A percentile compares a stretch with the other conserved stretches of the same genome.
These are phyloP conservation scores for Petrophora chlorosata DNA, from an alignment of 2,888 invertebrate species.

Conservation along the genomic window DNA sequence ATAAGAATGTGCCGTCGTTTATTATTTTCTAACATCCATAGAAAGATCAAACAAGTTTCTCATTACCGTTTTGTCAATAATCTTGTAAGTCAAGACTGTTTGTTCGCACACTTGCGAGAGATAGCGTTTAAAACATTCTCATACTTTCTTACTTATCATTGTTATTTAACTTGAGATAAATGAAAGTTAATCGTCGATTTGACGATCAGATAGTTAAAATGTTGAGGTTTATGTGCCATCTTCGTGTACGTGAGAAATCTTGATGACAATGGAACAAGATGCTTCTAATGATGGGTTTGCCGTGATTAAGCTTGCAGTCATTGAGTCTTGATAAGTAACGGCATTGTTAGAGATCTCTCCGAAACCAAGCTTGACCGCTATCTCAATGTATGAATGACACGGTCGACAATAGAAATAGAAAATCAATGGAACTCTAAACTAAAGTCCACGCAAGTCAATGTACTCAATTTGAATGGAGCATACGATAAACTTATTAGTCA, in stretches of 20 bases:
- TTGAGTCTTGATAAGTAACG: not conserved
- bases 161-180: conserved; percentile 33
- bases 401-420: no score
- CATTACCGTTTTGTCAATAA: conserved; percentile 29
- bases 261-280: conserved; percentile 2
- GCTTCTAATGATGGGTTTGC: not conserved
- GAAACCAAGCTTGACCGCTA: no score
- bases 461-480: no score
- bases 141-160: conserved; percentile 38
- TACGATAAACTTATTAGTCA: no score
- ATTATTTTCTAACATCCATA: conserved; percentile 1
- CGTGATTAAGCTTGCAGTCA: not conserved
- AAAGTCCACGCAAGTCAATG: no score
- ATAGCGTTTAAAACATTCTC: conserved; percentile 25
- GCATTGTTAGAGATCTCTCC: no score
- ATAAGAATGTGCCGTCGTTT: not conserved
- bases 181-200: conserved; percentile 37
- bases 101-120: conserved; percentile 25
- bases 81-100: conserved; percentile 29
- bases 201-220: conserved; percentile 26
- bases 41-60: conserved; percentile 13
- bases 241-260: conserved; percentile 23
- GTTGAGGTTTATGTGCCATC: conserved; percentile 25
- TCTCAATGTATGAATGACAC: no score
- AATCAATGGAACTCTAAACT: no score